Evolutionary conservation across 2,888 invertebrate genomes (phyloP).

Genomic region (Zygogramma bicolorata): DNA sequence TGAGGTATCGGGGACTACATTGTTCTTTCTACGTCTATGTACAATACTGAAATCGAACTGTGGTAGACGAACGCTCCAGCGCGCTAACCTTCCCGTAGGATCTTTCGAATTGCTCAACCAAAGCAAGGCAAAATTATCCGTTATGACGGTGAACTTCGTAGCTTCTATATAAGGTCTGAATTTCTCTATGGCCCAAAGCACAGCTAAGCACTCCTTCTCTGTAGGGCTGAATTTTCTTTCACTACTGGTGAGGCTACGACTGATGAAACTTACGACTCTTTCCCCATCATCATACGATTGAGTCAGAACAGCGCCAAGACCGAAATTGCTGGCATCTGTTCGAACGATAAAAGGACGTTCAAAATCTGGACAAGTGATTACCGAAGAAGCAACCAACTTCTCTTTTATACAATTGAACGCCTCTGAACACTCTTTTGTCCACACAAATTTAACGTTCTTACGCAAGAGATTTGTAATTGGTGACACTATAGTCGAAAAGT

Average conservation of each 20-base stretch:
- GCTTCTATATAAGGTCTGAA: neutral
- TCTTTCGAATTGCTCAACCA: neutral
- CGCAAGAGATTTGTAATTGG: neutral
- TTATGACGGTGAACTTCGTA: neutral
- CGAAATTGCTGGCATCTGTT: constrained; percentile 28
- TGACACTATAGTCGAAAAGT: constrained; percentile 3
- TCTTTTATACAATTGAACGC: neutral
- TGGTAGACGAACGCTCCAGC: too few species aligned
- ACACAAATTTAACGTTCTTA: neutral
- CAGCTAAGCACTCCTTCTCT: neutral
- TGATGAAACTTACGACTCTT: neutral
- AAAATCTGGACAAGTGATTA: constrained; percentile 24
- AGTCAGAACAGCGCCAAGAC: constrained; percentile 26
- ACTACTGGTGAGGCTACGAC: neutral
- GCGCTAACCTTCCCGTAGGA: too few species aligned
- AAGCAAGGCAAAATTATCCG: neutral
- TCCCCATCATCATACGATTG: constrained; percentile 24
- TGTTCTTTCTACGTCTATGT: too few species aligned
- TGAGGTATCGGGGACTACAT: too few species aligned
- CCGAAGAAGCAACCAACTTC: constrained; percentile 8
- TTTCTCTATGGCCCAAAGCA: neutral
- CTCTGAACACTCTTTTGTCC: neutral
- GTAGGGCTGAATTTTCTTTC: constrained; percentile 21
- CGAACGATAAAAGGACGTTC: constrained; percentile 24
- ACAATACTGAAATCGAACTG: too few species aligned